Evolutionary conservation across 2,113 vertebrate genomes (phyloP), one percentile per base, ranked within the genome.

Genomic region (Motacilla alba): DNA sequence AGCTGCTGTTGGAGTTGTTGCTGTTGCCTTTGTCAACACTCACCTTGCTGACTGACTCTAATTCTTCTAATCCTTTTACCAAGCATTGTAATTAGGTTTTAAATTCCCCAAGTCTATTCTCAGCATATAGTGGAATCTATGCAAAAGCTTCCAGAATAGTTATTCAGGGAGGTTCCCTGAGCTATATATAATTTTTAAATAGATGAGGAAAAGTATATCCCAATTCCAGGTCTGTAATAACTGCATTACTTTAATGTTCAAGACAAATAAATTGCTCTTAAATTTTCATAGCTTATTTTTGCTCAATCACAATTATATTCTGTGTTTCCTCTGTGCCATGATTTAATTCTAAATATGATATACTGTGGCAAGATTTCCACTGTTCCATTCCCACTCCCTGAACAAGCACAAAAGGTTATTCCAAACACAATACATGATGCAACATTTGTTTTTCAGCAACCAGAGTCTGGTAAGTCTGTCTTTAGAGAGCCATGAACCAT

Each of bases 271-370:
- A 83, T 6, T 66, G 4, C 2, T 50, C n/a, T 58, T 76, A n/a
- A 28, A n/a, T 35, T 60, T 75, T 67, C 6, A n/a, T 26, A 2
- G 73, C 83, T 72, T 49, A 3, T n/a, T 90, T 85, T 92, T 64
- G 5, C 14, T 88, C 13, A 58, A 16, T 72, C 41, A 47, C 21
- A 35, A 43, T 72, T 56, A 55, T n/a, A 16, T 83, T 83, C 60
- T 44, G 3, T 37, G 13, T 52, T 83, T 93, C 58, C 15, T 86
- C 31, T 89, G 11, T 41, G 30, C 18, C 11, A 3, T 14, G 5
- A 53, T 90, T 78, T 85, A 86, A 49, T 24, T 89, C 22, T 63
- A 55, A 91, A 35, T 58, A 66, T 31, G n/a, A 76, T 83, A 76
- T 76, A 66, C 26, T 15, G 7, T 26, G 21, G 22, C 28, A 92